Evolutionary conservation across 2,888 invertebrate species (phyloP).

Genomic region (Pecten maximus): DNA sequence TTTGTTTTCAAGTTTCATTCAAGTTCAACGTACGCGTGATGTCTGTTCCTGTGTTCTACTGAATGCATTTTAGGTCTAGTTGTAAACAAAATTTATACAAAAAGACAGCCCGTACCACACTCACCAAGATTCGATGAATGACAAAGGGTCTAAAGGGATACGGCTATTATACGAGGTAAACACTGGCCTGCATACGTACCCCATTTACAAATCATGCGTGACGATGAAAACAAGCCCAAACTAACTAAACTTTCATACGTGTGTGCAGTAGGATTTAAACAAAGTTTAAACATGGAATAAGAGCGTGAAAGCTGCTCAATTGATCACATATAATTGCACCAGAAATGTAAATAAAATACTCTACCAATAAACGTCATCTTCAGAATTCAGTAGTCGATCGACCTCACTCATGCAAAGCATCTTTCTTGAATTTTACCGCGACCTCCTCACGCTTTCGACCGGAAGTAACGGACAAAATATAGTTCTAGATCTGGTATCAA

Average conservation of each 20-base stretch:
- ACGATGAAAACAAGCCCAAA: background rate
- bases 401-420: background rate
- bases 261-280: background rate
- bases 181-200: too few relatives aligned
- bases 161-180: too few relatives aligned
- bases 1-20: too few relatives aligned
- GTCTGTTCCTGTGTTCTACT: too few relatives aligned
- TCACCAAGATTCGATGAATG: too few relatives aligned
- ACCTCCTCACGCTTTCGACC: background rate
- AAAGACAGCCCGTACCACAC: too few relatives aligned
- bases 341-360: background rate
- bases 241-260: background rate
- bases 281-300: background rate
- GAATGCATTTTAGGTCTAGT: too few relatives aligned
- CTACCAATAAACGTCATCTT: background rate
- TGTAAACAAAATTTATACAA: too few relatives aligned
- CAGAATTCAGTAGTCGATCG: background rate
- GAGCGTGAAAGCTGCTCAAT: too few relatives aligned
- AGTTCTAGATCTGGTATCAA: background rate
- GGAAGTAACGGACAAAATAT: slow-evolving; percentile 1
- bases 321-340: background rate
- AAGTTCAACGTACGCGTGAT: too few relatives aligned
- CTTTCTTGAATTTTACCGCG: slow-evolving; percentile 20
- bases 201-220: background rate
- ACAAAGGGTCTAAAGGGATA: too few relatives aligned